phyloP scores from a whole-genome alignment of 2,113 vertebrate genomes.

The Tychaedon coryphoeus region DNA sequence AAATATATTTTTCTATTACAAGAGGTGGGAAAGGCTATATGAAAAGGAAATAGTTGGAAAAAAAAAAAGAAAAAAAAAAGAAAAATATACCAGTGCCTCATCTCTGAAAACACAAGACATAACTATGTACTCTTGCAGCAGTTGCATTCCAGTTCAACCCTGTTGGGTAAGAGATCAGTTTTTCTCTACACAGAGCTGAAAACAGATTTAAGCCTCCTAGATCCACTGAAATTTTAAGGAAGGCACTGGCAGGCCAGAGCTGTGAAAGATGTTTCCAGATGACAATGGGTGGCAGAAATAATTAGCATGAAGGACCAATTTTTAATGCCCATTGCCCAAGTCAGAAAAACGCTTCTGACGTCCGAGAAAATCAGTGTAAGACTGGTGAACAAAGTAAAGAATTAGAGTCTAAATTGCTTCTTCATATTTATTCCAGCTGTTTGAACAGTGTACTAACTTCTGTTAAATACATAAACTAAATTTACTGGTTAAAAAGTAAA shows the following conservation, averaged over 20 bases:
- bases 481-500: slow-evolving; percentile 63
- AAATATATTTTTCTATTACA: neutral
- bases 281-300: slow-evolving; percentile 1
- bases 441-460: slow-evolving; percentile 49
- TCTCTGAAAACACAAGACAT: neutral
- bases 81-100: neutral
- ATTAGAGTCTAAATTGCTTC: slow-evolving; percentile 8
- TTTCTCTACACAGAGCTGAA: neutral
- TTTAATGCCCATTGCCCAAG: neutral
- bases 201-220: neutral
- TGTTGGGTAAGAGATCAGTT: neutral
- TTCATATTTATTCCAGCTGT: slow-evolving; percentile 48
- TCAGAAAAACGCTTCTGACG: neutral
- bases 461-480: slow-evolving; percentile 60
- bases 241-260: neutral
- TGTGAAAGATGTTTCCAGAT: neutral
- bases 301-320: neutral
- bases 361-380: slow-evolving; percentile 9
- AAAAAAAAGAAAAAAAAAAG: neutral
- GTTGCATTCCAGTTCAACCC: neutral
- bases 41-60: neutral
- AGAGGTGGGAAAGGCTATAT: neutral
- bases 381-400: slow-evolving; percentile 3
- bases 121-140: neutral
- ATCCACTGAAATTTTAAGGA: neutral